These are phyloP conservation scores for Argopecten irradians DNA, from an alignment of 1,140 invertebrate genomes.

Conservation along the genomic window DNA sequence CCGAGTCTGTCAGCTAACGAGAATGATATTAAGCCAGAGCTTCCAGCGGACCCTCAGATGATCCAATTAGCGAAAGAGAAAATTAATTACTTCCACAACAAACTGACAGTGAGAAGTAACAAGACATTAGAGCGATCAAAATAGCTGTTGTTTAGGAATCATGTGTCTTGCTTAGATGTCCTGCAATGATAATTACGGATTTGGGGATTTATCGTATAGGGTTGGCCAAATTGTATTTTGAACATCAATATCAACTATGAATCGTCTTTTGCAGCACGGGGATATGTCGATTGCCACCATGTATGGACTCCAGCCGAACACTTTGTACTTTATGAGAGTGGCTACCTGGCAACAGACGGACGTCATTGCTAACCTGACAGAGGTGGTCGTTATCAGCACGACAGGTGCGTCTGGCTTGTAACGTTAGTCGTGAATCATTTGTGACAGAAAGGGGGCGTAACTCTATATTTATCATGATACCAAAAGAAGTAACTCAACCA, in stretches of 20 bases:
- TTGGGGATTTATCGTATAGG: not conserved
- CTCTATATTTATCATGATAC: not conserved
- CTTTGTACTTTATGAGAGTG: not conserved
- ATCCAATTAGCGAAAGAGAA: not conserved
- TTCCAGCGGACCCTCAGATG: not conserved
- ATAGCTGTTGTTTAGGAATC: not conserved
- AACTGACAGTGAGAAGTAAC: not conserved
- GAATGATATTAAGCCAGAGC: not conserved
- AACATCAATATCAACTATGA: not conserved
- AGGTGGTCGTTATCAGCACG: conserved; percentile 3
- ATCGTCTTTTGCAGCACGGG: conserved; percentile 20
- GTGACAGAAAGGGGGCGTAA: not conserved
- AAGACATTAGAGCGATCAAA: not conserved
- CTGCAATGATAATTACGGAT: not conserved
- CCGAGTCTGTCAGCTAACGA: not conserved
- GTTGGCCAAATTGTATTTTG: not conserved
- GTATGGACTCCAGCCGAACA: not conserved
- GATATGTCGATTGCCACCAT: not conserved
- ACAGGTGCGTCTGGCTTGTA: not conserved
- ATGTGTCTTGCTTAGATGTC: not conserved
- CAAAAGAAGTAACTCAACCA: not conserved
- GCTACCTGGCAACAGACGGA: conserved; percentile 6
- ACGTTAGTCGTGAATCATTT: not conserved
- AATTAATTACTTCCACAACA: not conserved
- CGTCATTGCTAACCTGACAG: not conserved